phyloP scores from a whole-genome alignment of 1,140 invertebrate genomes.

The Aphelenchoides fujianensis region DNA sequence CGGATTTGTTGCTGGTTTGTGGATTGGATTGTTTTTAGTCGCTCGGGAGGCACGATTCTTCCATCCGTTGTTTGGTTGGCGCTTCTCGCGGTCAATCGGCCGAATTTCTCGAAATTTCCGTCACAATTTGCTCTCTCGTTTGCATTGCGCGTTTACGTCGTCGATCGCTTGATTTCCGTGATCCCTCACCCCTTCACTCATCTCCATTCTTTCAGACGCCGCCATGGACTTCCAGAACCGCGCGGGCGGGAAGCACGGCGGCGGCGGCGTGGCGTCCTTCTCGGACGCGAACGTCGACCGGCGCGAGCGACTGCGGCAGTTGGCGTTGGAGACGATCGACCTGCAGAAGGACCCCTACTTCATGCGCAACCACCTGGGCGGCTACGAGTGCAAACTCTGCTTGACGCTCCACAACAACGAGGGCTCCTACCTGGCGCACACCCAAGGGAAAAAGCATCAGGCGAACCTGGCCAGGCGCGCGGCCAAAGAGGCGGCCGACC shows the following conservation, averaged over 20 bases:
- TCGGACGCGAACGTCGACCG: constrained; percentile 95
- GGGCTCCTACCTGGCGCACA: constrained; percentile 97
- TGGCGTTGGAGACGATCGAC: constrained; percentile 97
- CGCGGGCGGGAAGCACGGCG: constrained; percentile 95
- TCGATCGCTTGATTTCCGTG: too few relatives aligned
- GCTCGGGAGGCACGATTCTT: too few relatives aligned
- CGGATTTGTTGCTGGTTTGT: too few relatives aligned
- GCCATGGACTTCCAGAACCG: constrained; percentile 77
- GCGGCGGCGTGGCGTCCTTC: constrained; percentile 92
- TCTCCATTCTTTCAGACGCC: too few relatives aligned
- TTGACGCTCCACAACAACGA: constrained; percentile 98
- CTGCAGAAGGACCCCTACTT: constrained; percentile 98
- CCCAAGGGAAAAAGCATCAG: constrained; percentile 99
- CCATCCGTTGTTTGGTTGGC: too few relatives aligned
- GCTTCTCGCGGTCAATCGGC: too few relatives aligned
- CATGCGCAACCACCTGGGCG: constrained; percentile 97
- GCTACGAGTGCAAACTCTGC: constrained; percentile 98
- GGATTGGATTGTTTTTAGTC: too few relatives aligned
- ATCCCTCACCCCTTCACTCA: too few relatives aligned
- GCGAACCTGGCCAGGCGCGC: constrained; percentile 93
- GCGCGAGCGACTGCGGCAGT: constrained; percentile 85
- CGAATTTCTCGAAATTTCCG: too few relatives aligned
- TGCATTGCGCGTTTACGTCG: too few relatives aligned
- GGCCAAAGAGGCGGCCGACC: constrained; percentile 95
- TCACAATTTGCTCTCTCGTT: too few relatives aligned